These are phyloP conservation scores for Ommatoiulus sabulosus DNA, from an alignment of 2,888 invertebrate species.

Conservation along the genomic window DNA sequence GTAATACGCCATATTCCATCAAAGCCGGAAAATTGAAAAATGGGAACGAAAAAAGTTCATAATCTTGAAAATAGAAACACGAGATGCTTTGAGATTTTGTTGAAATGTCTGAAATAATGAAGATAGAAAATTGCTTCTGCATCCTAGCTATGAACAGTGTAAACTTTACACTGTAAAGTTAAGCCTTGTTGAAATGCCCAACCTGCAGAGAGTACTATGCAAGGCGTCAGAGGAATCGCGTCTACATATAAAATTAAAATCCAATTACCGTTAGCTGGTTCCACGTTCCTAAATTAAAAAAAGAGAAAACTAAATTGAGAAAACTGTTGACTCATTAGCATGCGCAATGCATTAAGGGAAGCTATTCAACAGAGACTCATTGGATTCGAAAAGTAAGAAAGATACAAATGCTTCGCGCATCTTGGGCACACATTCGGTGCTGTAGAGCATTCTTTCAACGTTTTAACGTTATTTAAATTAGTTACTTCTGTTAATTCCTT, in stretches of 20 bases:
- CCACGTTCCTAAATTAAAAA: not conserved
- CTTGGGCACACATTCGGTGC: too few species aligned
- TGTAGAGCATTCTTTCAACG: too few species aligned
- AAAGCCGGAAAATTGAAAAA: not conserved
- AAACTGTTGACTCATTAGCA: not conserved
- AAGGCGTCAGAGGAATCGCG: not conserved
- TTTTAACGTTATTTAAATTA: too few species aligned
- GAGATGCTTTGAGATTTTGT: not conserved
- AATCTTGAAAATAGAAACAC: not conserved
- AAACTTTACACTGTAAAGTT: too few species aligned
- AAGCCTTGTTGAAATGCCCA: too few species aligned
- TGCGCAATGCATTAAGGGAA: not conserved
- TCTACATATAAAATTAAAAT: not conserved
- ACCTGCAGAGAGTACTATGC: too few species aligned
- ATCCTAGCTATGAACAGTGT: not conserved
- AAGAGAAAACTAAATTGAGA: not conserved
- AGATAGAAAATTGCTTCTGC: not conserved
- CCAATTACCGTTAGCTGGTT: constrained; percentile 18
- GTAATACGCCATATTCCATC: not conserved
- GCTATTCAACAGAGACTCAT: not conserved
- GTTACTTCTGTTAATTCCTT: too few species aligned
- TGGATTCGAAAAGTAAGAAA: not conserved
- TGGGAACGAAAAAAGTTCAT: not conserved
- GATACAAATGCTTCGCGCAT: too few species aligned
- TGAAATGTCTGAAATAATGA: not conserved